Evolutionary conservation across 2,888 invertebrate genomes (phyloP).

Genomic region (Megamerina dolium): DNA sequence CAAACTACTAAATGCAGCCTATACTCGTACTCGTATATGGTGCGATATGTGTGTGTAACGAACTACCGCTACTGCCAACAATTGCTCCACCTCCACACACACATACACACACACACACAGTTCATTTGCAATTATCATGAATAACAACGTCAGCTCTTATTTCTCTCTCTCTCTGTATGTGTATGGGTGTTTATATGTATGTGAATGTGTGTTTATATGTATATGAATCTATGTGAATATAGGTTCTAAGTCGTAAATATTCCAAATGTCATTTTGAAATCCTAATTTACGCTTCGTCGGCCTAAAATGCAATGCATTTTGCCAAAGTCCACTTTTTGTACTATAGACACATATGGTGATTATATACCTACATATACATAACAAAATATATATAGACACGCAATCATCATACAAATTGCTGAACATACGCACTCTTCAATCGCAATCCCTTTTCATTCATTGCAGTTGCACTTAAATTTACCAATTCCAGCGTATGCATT

Average conservation of each 20-base stretch:
- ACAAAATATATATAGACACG: too few relatives aligned
- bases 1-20: too few relatives aligned
- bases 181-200: too few relatives aligned
- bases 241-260: slow-evolving; percentile 48
- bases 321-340: slow-evolving; percentile 4
- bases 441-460: too few relatives aligned
- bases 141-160: background rate
- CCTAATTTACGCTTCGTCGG: slow-evolving; percentile 49
- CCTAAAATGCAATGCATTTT: slow-evolving; percentile 39
- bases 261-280: slow-evolving; percentile 50
- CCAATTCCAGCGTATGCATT: slow-evolving; percentile 2
- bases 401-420: too few relatives aligned
- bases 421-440: too few relatives aligned
- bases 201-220: slow-evolving; percentile 24
- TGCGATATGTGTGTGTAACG: too few relatives aligned
- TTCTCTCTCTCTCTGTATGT: too few relatives aligned
- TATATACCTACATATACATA: too few relatives aligned
- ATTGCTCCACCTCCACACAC: background rate
- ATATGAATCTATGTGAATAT: background rate
- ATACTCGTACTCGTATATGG: too few relatives aligned
- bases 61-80: too few relatives aligned
- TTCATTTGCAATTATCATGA: background rate
- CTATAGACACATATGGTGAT: too few relatives aligned
- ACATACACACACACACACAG: background rate
- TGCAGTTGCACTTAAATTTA: slow-evolving; percentile 34